A percentile compares a stretch with the other conserved stretches of the same genome.
phyloP scores from a whole-genome alignment of 2,888 invertebrate species.

The Cheilosia pagana region DNA sequence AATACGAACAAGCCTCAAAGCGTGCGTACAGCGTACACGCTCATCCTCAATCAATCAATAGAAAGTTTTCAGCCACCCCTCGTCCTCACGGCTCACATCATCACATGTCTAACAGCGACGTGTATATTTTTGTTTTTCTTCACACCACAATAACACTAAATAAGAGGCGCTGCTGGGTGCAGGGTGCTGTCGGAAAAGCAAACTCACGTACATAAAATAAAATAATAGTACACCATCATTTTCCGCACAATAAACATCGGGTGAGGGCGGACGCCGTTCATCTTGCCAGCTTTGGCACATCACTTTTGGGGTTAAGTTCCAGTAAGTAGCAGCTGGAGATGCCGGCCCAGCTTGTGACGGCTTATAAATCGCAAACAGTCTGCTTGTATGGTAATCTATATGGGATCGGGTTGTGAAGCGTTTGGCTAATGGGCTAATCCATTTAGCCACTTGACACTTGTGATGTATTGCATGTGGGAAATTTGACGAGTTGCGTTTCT shows the following conservation, averaged over 20 bases:
- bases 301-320: neutral
- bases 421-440: neutral
- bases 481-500: neutral
- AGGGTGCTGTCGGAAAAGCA: constrained; percentile 28
- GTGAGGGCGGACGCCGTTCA: constrained; percentile 4
- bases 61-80: neutral
- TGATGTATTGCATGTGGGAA: neutral
- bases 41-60: constrained; percentile 59
- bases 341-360: constrained; percentile 2
- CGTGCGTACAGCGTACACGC: constrained; percentile 14
- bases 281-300: neutral
- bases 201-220: constrained; percentile 45
- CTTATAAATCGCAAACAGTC: constrained; percentile 31
- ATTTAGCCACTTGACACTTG: constrained; percentile 8
- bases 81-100: constrained; percentile 8
- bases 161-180: constrained; percentile 27
- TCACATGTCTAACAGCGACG: neutral
- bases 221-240: constrained; percentile 51
- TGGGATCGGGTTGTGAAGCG: neutral
- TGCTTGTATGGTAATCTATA: constrained; percentile 9
- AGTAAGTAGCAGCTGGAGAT: neutral
- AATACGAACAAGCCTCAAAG: neutral
- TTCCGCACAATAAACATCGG: constrained; percentile 45
- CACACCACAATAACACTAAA: constrained; percentile 39
- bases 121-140: constrained; percentile 7